Evolutionary conservation across 2,113 vertebrate genomes (phyloP).

Genomic region (Dicrurus megarhynchus): DNA sequence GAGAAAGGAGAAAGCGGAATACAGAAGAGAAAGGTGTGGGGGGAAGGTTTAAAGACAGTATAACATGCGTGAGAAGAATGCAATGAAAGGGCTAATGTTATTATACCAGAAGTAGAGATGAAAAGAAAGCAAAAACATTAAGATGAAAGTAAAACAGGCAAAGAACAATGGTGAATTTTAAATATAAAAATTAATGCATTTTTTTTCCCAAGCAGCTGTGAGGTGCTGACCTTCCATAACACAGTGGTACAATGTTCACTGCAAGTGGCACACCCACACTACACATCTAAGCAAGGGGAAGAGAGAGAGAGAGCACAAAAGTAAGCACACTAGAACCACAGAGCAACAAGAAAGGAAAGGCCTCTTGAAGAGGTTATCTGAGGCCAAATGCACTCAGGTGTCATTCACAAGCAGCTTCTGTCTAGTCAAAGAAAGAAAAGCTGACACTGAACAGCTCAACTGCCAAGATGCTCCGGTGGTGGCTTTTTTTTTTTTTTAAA

Average conservation of each 20-base stretch:
- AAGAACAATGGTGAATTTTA: neutral
- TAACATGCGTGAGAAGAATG: rapidly evolving
- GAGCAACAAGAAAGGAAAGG: neutral
- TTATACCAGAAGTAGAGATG: neutral
- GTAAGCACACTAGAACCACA: neutral
- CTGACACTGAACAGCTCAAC: neutral
- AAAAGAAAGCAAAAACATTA: neutral
- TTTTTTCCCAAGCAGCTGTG: neutral
- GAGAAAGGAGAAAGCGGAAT: neutral
- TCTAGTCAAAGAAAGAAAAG: neutral
- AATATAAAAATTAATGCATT: neutral
- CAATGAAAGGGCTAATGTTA: neutral
- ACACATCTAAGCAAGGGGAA: neutral
- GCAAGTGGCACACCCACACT: neutral
- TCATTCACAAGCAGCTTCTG: neutral
- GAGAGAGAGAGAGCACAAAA: neutral
- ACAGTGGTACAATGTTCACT: neutral
- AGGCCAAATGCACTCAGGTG: neutral
- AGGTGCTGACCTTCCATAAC: neutral
- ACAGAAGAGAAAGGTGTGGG: neutral
- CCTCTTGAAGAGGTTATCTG: neutral
- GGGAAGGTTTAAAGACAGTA: neutral
- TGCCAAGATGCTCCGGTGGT: neutral
- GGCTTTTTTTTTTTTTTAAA: neutral
- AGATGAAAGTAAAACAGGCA: neutral